Conservation (phyloP, 2,797 vertebrate species). For the Limnodromus scolopaceus region DNA sequence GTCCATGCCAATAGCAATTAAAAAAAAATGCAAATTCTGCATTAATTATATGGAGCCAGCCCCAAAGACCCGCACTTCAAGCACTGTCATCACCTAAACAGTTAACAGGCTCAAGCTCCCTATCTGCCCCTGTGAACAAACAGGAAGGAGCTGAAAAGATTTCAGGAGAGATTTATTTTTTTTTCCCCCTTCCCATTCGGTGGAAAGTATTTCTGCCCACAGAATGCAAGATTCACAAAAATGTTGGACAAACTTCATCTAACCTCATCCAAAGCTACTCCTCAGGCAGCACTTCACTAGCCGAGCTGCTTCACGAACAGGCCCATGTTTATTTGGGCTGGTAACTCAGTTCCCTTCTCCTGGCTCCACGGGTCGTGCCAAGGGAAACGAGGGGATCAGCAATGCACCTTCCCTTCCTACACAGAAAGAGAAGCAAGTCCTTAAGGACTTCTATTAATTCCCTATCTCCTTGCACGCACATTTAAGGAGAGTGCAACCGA, state of each 20-base stretch:
- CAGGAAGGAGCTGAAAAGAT: slow-evolving; percentile 28
- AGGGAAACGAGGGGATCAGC: not conserved
- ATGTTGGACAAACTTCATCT: slow-evolving; percentile 20
- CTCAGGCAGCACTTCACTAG: not conserved
- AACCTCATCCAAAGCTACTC: slow-evolving; percentile 9
- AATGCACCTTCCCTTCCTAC: not conserved
- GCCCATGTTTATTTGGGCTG: not conserved
- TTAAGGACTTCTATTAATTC: not conserved
- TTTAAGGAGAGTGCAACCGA: not conserved
- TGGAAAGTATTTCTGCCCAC: slow-evolving; percentile 62
- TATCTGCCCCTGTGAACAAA: slow-evolving; percentile 13
- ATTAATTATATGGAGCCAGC: slow-evolving; percentile 15
- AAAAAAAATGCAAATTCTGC: not conserved
- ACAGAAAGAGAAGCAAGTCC: not conserved
- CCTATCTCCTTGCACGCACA: not conserved
- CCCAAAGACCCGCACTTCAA: slow-evolving; percentile 4
- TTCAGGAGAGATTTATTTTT: not conserved
- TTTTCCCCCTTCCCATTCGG: not conserved
- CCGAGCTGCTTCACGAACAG: not conserved
- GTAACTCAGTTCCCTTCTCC: not conserved
- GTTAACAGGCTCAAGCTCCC: not conserved
- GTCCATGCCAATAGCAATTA: not conserved
- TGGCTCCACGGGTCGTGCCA: not conserved
- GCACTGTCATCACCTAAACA: not conserved
- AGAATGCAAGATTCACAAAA: slow-evolving; percentile 54